These are phyloP conservation scores for Heliconius charithonia DNA, from an alignment of 2,888 invertebrate species.

Conservation along the genomic window DNA sequence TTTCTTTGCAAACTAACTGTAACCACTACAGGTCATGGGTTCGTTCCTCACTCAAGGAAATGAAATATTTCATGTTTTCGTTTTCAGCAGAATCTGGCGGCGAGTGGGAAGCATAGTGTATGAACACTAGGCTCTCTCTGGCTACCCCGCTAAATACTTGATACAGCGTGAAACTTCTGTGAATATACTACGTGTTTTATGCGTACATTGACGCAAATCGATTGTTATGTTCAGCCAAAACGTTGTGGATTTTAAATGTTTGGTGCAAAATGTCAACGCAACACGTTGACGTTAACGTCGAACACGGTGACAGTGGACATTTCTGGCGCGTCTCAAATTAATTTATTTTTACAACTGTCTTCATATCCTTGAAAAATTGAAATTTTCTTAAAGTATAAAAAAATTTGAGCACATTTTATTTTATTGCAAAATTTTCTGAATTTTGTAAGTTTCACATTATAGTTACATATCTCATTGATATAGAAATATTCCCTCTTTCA, in stretches of 20 bases:
- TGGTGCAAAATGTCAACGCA: neutral
- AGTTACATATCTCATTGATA: slow-evolving; percentile 4
- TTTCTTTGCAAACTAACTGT: too few species aligned
- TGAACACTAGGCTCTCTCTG: too few species aligned
- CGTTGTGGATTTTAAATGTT: neutral
- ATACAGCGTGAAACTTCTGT: too few species aligned
- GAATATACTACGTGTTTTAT: neutral
- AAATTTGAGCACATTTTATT: neutral
- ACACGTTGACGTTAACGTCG: neutral
- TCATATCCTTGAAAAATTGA: neutral
- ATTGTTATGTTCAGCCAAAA: neutral
- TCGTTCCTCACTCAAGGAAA: too few species aligned
- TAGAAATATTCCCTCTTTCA: neutral
- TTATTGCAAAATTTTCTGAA: neutral
- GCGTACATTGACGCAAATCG: neutral
- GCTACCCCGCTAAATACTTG: too few species aligned
- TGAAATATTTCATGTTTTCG: too few species aligned
- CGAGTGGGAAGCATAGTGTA: too few species aligned
- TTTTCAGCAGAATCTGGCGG: too few species aligned
- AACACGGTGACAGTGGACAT: neutral
- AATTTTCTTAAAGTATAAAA: neutral
- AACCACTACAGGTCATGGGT: too few species aligned
- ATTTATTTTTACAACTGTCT: slow-evolving; percentile 18
- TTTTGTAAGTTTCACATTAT: neutral
- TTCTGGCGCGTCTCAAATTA: slow-evolving; percentile 10